Conservation (phyloP, 1,140 invertebrate genomes). For the Dendrolimus kikuchii region DNA sequence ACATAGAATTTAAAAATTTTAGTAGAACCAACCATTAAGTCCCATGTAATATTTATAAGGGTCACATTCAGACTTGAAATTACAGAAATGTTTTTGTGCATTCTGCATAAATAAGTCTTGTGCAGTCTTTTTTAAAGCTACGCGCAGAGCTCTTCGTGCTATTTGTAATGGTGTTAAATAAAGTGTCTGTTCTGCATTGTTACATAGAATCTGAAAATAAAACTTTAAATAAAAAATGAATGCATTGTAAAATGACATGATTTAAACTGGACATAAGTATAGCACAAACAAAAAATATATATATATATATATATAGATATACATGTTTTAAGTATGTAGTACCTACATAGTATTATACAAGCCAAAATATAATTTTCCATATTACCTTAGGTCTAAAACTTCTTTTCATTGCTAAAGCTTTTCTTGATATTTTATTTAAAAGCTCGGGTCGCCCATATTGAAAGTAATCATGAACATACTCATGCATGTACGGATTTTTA, state of each 20-base stretch:
- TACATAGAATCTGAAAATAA: conserved; percentile 31
- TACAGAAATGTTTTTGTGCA: conserved; percentile 30
- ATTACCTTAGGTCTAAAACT: conserved; percentile 50
- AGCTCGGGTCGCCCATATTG: conserved; percentile 68
- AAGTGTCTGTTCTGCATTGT: conserved; percentile 30
- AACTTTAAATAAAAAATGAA: conserved; percentile 3
- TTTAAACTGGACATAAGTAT: too few relatives aligned
- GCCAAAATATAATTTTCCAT: too few relatives aligned
- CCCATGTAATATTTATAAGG: too few relatives aligned
- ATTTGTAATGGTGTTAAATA: conserved; percentile 54
- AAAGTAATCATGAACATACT: conserved; percentile 75
- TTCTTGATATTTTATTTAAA: conserved; percentile 72
- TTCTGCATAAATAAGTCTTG: conserved; percentile 42
- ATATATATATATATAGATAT: too few relatives aligned
- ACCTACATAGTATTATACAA: too few relatives aligned
- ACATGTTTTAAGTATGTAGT: too few relatives aligned
- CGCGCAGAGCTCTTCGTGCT: conserved; percentile 43
- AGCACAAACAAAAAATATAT: too few relatives aligned
- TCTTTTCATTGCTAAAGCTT: conserved; percentile 62
- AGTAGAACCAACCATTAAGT: too few relatives aligned
- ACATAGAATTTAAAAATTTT: too few relatives aligned
- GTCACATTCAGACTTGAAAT: conserved; percentile 28
- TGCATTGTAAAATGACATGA: too few relatives aligned
- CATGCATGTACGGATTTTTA: conserved; percentile 73
- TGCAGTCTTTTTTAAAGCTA: conserved; percentile 52